Percentiles rank a stretch among this genome's conserved stretches.
Conservation (phyloP, 2,113 vertebrate species). For the Rhodinocichla rosea region DNA sequence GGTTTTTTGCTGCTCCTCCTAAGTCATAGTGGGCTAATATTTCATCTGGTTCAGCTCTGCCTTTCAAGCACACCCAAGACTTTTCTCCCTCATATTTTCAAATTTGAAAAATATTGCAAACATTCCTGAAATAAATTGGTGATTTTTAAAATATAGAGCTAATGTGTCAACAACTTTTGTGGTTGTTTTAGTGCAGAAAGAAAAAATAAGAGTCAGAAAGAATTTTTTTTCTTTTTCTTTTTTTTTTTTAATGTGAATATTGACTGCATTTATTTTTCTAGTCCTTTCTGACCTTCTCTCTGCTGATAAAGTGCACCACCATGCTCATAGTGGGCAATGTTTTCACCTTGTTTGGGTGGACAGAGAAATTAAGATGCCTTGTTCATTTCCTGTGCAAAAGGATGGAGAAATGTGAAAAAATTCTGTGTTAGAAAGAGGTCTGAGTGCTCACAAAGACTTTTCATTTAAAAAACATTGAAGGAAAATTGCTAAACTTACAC, state of each 20-base stretch:
- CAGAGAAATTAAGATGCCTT: neutral
- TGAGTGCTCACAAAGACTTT: constrained; percentile 31
- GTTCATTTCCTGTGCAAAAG: neutral
- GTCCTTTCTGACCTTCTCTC: neutral
- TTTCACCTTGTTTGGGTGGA: neutral
- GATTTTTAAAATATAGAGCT: neutral
- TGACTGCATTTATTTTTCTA: neutral
- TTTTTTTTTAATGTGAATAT: neutral
- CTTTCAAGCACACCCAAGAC: neutral
- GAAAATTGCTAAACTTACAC: neutral
- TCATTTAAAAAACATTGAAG: constrained; percentile 62
- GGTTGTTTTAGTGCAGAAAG: neutral
- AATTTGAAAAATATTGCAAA: neutral
- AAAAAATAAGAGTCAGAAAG: neutral
- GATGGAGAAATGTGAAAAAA: neutral
- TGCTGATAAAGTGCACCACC: neutral
- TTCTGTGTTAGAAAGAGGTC: neutral
- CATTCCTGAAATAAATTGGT: neutral
- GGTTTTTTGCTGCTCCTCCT: fast-evolving
- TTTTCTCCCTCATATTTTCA: neutral
- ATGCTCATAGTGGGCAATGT: neutral
- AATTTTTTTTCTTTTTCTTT: fast-evolving
- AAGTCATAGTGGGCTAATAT: fast-evolving
- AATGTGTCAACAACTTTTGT: neutral
- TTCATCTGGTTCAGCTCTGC: neutral